Conservation (phyloP, 2,888 invertebrate genomes). For the Orgyia antiqua region DNA sequence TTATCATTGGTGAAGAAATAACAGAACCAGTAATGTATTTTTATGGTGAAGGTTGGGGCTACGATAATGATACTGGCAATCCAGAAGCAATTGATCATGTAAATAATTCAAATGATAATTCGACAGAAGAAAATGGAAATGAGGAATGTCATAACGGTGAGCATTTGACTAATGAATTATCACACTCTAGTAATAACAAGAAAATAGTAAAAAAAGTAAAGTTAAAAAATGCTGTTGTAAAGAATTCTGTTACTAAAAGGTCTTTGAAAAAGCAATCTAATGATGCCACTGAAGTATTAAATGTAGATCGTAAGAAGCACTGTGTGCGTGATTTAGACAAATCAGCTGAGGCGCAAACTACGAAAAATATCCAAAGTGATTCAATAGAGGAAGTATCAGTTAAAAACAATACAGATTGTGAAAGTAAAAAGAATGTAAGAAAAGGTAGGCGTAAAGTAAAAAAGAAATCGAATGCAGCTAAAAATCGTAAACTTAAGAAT, state of each 20-base stretch:
- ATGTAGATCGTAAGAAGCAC: conserved; percentile 62
- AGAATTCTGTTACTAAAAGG: conserved; percentile 52
- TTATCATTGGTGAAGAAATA: conserved; percentile 82
- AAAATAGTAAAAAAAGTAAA: conserved; percentile 50
- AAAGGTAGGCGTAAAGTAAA: conserved; percentile 57
- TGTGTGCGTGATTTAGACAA: conserved; percentile 56
- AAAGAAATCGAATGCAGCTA: conserved; percentile 45
- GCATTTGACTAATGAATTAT: conserved; percentile 33
- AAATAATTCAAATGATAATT: conserved; percentile 38
- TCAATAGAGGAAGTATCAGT: conserved; percentile 37
- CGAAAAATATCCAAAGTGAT: conserved; percentile 39
- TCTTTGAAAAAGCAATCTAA: conserved; percentile 61
- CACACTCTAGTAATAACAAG: conserved; percentile 42
- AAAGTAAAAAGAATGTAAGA: conserved; percentile 44
- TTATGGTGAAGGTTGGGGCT: conserved; percentile 84
- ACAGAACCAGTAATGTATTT: conserved; percentile 85
- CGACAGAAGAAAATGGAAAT: conserved; percentile 49
- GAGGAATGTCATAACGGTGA: conserved; percentile 63
- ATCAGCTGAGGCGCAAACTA: conserved; percentile 49
- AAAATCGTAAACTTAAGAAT: conserved; percentile 43
- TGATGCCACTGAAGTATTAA: conserved; percentile 51
- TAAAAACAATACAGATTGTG: not conserved
- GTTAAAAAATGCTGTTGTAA: conserved; percentile 42
- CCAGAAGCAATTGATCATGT: conserved; percentile 54
- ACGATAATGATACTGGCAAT: conserved; percentile 86